Percentiles rank a stretch among this genome's conserved stretches.
Evolutionary conservation across 2,888 invertebrate genomes (phyloP).

Genomic region (Ectemnius lituratus): DNA sequence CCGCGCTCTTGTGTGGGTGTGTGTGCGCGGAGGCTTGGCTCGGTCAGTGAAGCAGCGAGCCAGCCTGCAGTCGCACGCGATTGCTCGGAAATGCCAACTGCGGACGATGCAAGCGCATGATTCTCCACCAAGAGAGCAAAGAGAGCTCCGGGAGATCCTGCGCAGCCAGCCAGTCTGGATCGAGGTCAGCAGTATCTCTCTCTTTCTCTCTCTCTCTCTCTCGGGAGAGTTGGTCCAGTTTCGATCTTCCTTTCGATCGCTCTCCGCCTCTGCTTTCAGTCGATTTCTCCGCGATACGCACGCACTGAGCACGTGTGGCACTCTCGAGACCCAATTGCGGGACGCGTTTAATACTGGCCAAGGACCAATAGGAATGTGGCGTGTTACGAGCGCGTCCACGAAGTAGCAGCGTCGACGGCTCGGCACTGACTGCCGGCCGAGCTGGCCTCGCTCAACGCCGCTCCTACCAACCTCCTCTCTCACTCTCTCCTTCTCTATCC

Average conservation of each 20-base stretch:
- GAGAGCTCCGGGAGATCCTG: background rate
- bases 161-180: slow-evolving; percentile 34
- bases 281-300: too few relatives aligned
- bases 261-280: too few relatives aligned
- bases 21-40: background rate
- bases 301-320: too few relatives aligned
- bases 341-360: background rate
- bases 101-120: slow-evolving; percentile 1
- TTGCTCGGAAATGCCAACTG: slow-evolving; percentile 4
- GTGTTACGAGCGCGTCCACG: background rate
- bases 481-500: slow-evolving; percentile 44
- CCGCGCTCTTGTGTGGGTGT: background rate
- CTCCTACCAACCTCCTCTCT: slow-evolving; percentile 50
- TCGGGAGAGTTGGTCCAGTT: slow-evolving; percentile 26
- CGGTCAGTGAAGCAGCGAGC: background rate
- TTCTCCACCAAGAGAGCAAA: background rate
- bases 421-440: slow-evolving; percentile 68
- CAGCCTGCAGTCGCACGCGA: background rate
- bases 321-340: background rate
- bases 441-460: slow-evolving; percentile 40
- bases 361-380: slow-evolving; percentile 5
- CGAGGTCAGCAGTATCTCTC: slow-evolving; percentile 56
- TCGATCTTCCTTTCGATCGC: too few relatives aligned
- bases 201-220: slow-evolving; percentile 14
- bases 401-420: slow-evolving; percentile 63